phyloP scores from a whole-genome alignment of 2,888 invertebrate species.

The Eristalis pertinax region DNA sequence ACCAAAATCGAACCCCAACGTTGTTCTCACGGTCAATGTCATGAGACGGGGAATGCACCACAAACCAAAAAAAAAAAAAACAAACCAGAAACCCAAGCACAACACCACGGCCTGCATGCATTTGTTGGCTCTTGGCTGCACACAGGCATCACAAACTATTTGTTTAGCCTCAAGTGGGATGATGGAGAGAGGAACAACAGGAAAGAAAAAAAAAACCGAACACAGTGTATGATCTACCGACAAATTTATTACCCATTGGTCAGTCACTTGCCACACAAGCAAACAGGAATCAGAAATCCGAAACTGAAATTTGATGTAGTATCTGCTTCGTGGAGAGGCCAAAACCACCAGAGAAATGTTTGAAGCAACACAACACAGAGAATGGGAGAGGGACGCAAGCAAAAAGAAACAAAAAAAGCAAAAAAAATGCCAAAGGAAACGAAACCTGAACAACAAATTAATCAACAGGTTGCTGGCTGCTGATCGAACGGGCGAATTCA shows the following conservation, averaged over 20 bases:
- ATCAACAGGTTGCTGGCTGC: constrained; percentile 72
- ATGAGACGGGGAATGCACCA: constrained; percentile 8
- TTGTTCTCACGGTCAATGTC: constrained; percentile 68
- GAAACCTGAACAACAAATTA: constrained; percentile 71
- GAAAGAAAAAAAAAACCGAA: not conserved
- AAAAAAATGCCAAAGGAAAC: constrained; percentile 62
- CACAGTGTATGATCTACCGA: constrained; percentile 20
- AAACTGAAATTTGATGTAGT: constrained; percentile 65
- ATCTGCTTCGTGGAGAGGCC: constrained; percentile 8
- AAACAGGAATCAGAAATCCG: constrained; percentile 60
- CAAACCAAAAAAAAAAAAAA: constrained; percentile 9
- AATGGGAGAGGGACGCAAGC: not conserved
- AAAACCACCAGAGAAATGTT: constrained; percentile 35
- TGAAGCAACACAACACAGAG: constrained; percentile 9
- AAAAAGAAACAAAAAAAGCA: too few relatives aligned
- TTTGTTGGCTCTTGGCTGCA: constrained; percentile 35
- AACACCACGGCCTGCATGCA: constrained; percentile 40
- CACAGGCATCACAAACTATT: not conserved
- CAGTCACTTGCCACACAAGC: constrained; percentile 68
- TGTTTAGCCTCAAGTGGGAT: constrained; percentile 54
- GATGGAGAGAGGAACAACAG: not conserved
- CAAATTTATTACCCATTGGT: constrained; percentile 68
- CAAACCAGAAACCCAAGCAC: constrained; percentile 33
- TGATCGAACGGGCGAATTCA: constrained; percentile 55
- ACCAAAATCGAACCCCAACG: constrained; percentile 27